These are phyloP conservation scores for Microcebus ravelobensis DNA, from an alignment of 2,113 vertebrate genomes.

Conservation along the genomic window DNA sequence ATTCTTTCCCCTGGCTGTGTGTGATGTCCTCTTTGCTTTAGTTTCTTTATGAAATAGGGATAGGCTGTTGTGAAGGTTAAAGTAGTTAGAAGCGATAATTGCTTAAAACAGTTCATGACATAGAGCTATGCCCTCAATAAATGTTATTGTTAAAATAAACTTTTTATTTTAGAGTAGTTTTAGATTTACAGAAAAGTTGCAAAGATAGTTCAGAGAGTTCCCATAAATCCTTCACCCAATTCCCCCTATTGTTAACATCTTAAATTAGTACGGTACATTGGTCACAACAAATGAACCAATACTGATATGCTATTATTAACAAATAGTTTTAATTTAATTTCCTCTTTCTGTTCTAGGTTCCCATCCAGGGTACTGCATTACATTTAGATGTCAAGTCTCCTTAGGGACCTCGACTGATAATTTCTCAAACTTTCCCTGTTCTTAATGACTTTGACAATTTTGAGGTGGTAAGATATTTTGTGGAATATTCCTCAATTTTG, in stretches of 20 bases:
- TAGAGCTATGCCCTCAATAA: not conserved
- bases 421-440: not conserved
- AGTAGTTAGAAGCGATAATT: not conserved
- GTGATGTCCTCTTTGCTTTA: not conserved
- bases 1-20: not conserved
- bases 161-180: slow-evolving; percentile 10
- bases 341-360: not conserved
- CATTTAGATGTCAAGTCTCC: not conserved
- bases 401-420: not conserved
- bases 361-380: not conserved
- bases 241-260: not conserved
- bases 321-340: not conserved
- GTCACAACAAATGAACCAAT: not conserved
- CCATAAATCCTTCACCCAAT: not conserved
- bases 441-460: not conserved
- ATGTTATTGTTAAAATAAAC: not conserved
- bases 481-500: not conserved
- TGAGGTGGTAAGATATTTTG: not conserved
- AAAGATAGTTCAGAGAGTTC: not conserved
- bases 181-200: not conserved
- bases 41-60: not conserved
- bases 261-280: not conserved
- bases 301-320: not conserved
- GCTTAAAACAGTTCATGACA: not conserved
- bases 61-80: not conserved